These are phyloP conservation scores for Heliconius hewitsoni DNA, from an alignment of 1,140 invertebrate genomes.

Conservation along the genomic window DNA sequence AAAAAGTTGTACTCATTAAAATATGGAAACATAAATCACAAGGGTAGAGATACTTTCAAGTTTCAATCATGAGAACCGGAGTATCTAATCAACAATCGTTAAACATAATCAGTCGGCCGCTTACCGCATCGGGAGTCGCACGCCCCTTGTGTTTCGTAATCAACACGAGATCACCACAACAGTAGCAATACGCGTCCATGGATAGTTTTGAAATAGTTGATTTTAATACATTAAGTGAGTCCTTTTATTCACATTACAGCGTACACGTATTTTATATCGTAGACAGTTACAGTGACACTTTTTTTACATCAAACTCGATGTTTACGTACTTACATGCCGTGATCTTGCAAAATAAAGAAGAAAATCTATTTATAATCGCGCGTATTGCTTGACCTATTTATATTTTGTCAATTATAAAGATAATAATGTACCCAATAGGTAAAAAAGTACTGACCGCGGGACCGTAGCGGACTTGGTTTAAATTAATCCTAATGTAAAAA, in stretches of 20 bases:
- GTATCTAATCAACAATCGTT: constrained; percentile 69
- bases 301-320: neutral
- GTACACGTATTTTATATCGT: neutral
- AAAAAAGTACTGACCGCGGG: neutral
- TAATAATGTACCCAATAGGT: neutral
- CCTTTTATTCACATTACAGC: constrained; percentile 15
- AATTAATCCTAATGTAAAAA: neutral
- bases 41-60: constrained; percentile 76
- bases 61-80: constrained; percentile 58
- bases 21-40: constrained; percentile 10
- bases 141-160: constrained; percentile 38
- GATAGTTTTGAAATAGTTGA: constrained; percentile 66
- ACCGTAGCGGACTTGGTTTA: neutral
- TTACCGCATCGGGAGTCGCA: constrained; percentile 52
- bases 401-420: neutral
- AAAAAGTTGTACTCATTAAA: neutral
- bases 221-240: constrained; percentile 69
- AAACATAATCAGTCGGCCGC: constrained; percentile 62
- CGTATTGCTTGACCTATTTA: constrained; percentile 37
- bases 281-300: neutral
- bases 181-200: constrained; percentile 48
- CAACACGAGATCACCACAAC: constrained; percentile 40
- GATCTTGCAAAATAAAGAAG: constrained; percentile 34
- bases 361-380: constrained; percentile 41
- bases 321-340: neutral